A percentile compares a stretch with the other conserved stretches of the same genome.
Evolutionary conservation across 2,797 vertebrate genomes (phyloP).

Genomic region (Cirrhinus molitorella): DNA sequence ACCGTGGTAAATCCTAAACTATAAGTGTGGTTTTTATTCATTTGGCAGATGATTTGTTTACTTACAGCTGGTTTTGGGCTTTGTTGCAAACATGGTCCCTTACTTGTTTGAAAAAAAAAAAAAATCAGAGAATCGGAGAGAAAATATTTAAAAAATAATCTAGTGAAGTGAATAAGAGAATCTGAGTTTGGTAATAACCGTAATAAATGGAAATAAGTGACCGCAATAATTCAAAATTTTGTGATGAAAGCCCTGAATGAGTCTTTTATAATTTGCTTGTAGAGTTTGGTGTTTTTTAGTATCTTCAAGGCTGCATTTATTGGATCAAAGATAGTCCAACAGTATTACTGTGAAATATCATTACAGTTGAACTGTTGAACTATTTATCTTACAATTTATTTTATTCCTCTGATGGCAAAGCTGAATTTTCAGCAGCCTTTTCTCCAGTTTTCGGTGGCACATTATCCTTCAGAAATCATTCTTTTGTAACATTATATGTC

Average conservation of each 20-base stretch:
- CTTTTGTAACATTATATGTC: neutral
- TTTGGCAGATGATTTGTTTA: conserved; percentile 25
- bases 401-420: neutral
- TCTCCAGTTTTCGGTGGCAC: neutral
- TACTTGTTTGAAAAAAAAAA: neutral
- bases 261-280: neutral
- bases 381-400: neutral
- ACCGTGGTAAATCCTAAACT: too few species aligned
- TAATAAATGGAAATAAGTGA: neutral
- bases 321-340: neutral
- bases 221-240: neutral
- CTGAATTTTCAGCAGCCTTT: neutral
- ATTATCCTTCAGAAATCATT: neutral
- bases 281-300: neutral
- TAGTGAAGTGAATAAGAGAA: neutral
- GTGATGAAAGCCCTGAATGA: neutral
- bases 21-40: too few species aligned
- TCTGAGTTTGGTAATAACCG: neutral
- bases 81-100: neutral
- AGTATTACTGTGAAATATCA: neutral
- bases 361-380: neutral
- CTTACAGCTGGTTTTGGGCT: neutral
- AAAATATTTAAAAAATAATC: neutral
- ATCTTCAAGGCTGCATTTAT: neutral
- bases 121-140: neutral